A percentile compares a stretch with the other conserved stretches of the same genome.
phyloP scores from a whole-genome alignment of 1,140 invertebrate genomes.

The Brachionus asplanchnoidis region DNA sequence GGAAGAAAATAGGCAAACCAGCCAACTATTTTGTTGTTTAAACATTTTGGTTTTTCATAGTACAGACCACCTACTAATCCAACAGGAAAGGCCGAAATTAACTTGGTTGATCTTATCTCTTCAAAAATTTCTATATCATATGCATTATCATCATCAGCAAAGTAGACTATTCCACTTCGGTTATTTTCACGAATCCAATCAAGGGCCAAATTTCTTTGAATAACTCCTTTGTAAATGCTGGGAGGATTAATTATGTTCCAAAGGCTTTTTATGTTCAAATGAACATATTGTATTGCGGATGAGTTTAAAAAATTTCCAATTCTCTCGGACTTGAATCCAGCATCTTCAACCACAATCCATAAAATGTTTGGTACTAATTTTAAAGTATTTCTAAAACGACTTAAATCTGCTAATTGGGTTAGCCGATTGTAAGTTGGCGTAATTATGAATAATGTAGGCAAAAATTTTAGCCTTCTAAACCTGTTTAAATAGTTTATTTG shows the following conservation, averaged over 20 bases:
- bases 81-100: constrained; percentile 93
- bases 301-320: constrained; percentile 72
- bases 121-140: constrained; percentile 82
- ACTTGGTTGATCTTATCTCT: constrained; percentile 78
- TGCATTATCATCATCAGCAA: constrained; percentile 97
- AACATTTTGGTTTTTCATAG: constrained; percentile 53
- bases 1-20: constrained; percentile 85
- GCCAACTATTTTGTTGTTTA: constrained; percentile 59
- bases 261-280: constrained; percentile 73
- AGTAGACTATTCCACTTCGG: constrained; percentile 65
- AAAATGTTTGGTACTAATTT: constrained; percentile 77
- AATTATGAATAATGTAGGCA: constrained; percentile 62
- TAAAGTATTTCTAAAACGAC: constrained; percentile 78
- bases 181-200: constrained; percentile 74
- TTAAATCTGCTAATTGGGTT: constrained; percentile 84
- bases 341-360: constrained; percentile 88
- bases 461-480: constrained; percentile 33
- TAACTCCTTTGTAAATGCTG: constrained; percentile 82
- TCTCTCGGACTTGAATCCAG: constrained; percentile 66
- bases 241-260: constrained; percentile 65
- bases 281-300: constrained; percentile 69
- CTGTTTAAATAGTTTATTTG: background rate
- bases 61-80: constrained; percentile 68
- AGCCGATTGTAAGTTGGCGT: constrained; percentile 81
- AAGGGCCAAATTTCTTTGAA: constrained; percentile 83